Base-by-base conservation (phyloP, 2,888 invertebrate species). In the Noctua fimbriata region DNA sequence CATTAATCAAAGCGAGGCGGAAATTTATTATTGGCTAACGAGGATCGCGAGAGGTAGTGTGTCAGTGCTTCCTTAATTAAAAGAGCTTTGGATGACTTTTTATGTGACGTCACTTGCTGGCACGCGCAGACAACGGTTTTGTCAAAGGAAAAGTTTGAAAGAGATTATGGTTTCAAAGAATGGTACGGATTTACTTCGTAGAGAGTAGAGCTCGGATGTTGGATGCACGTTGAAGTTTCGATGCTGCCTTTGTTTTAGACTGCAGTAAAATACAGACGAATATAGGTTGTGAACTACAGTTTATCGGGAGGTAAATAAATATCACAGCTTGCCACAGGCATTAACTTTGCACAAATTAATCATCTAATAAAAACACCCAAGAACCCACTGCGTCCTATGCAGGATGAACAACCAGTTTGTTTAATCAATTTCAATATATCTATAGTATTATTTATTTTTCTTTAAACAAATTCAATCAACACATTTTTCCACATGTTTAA, bases 21-120 rank as follows among this genome's bases (percentile, higher is more conserved):
- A 80, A 83, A 85, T 83, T 86, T 86, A 86, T 85, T 86, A 83
- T 75, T 77, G 77, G 52, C 80, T 85, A 77, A 83, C 77, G 79
- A 79, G 85, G 52, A 82, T 73, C 49, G 69, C 63, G 49, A 76
- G 70, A 66, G 69, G 47, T 75, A 78, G 85, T 73, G 72, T 70
- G 86, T 70, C 78, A 21, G 73, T 58, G 69, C 79, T 76, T 85
- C 76, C 76, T 85, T 85, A 73, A 84, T 82, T 85, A 82, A 84
- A 82, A 76, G 69, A 73, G 78, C 74, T 85, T 74, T 72, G 67
- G 58, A 65, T 47, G 70, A 79, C 52, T 82, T 84, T 81, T 82
- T 85, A 24, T 69, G 65, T 70, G 78, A 85, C 69, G 78, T 67
- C 74, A 78, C 47, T 85, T 69, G 21, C 28, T 47, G 12, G 69